Evolutionary conservation across 2,113 vertebrate genomes (phyloP).

Genomic region (Myxocyprinus asiaticus): DNA sequence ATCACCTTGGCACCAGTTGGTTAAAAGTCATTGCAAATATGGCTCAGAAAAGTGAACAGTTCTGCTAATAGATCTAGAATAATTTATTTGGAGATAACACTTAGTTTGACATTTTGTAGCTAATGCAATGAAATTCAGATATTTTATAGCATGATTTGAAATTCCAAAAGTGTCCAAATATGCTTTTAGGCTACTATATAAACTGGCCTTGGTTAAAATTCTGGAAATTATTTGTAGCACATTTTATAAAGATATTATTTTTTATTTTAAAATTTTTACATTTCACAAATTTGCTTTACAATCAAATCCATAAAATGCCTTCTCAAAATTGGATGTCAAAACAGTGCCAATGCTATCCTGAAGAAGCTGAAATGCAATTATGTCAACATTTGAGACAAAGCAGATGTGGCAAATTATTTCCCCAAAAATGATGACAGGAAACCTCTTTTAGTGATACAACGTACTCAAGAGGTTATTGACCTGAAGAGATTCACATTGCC

Average conservation of each 20-base stretch:
- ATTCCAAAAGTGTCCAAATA: too few relatives aligned
- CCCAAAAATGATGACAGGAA: not conserved
- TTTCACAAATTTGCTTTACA: not conserved
- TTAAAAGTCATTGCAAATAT: too few relatives aligned
- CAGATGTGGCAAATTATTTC: too few relatives aligned
- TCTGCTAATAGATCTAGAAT: too few relatives aligned
- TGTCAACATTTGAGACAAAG: not conserved
- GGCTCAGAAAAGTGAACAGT: too few relatives aligned
- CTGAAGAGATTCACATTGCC: constrained; percentile 54
- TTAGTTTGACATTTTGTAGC: too few relatives aligned
- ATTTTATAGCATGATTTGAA: too few relatives aligned
- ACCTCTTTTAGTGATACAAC: constrained; percentile 53
- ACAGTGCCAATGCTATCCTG: not conserved
- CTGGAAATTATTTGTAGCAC: not conserved
- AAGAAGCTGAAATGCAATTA: not conserved
- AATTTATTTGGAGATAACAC: too few relatives aligned
- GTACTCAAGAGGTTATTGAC: constrained; percentile 64
- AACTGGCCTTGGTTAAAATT: not conserved
- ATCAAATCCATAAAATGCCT: too few relatives aligned
- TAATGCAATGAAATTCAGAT: too few relatives aligned
- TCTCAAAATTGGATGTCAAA: not conserved
- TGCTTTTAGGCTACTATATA: not conserved
- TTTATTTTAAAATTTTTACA: not conserved
- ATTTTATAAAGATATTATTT: not conserved
- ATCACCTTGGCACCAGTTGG: too few relatives aligned